Evolutionary conservation across 2,113 vertebrate genomes (phyloP).

Genomic region (Rhynchopsitta pachyrhyncha): DNA sequence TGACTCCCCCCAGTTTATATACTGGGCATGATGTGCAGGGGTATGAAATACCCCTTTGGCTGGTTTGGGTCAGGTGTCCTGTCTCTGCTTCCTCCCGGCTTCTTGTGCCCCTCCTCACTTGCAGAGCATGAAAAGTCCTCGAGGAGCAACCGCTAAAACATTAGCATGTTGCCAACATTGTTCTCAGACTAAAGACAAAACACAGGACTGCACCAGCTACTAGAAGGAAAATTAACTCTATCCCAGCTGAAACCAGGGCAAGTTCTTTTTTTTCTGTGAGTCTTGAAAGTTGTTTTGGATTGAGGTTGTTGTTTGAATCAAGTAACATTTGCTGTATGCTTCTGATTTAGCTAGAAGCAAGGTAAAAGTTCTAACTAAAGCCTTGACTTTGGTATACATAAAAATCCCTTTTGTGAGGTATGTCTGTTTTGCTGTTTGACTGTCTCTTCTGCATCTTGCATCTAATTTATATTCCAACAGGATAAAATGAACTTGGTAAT

Average conservation of each 20-base stretch:
- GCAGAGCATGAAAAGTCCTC: background rate
- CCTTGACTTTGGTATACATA: background rate
- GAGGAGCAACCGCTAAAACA: background rate
- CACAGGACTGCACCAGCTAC: background rate
- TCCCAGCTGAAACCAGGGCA: background rate
- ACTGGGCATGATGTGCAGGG: background rate
- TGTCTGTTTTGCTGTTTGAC: background rate
- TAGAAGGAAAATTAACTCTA: background rate
- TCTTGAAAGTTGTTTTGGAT: background rate
- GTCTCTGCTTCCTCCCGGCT: background rate
- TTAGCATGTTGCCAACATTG: background rate
- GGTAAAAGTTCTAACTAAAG: background rate
- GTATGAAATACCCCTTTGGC: background rate
- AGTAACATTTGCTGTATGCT: background rate
- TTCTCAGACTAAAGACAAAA: background rate
- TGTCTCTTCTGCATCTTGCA: background rate
- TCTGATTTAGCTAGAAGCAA: background rate
- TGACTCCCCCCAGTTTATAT: background rate
- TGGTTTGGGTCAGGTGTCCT: background rate
- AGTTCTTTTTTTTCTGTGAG: background rate
- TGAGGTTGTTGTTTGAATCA: background rate
- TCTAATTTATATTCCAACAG: constrained; percentile 40
- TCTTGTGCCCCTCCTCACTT: background rate
- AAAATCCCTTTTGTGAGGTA: background rate
- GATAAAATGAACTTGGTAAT: constrained; percentile 47